Base-by-base conservation (phyloP, 2,113 vertebrate species). In the Platanista minor region DNA sequence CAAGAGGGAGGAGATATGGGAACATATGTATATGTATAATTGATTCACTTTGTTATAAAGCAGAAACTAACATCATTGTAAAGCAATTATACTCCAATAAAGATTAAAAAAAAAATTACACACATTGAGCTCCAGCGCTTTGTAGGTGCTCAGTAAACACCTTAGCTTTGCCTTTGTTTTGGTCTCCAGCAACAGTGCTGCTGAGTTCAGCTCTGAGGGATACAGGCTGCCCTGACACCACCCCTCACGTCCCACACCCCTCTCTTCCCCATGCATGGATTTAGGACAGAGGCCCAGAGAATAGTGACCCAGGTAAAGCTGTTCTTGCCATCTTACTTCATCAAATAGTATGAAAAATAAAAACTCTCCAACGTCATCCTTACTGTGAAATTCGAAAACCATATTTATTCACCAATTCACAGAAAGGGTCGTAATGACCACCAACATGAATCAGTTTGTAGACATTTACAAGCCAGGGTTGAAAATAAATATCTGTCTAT, bases 381-480 rank as follows among this genome's bases (percentile, higher is more conserved):
- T 98, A 98, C 98, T 98, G 98, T 99, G 98, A 99, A 99, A 99
- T 99, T 99, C 99, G 99, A 99, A 99, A 99, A 99, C 99, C 98
- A 99, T 99, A 99, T 99, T 99, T 99, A 99, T 99, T 99, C 99
- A 99, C 98, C 99, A 98, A 99, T 99, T 99, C 99, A 99, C 99
- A 99, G 99, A 99, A 99, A 99, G 99, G 99, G 99, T 98, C 97
- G 7, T 98, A 98, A 98, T 98, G 99, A 99, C 99, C 98, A 99
- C 99, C 98, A 97, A 99, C 99, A 99, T 98, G 80, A 98, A 97
- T 96, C 95, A 98, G 97, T 93, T 98, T 98, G 98, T 98, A 98
- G 97, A 98, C 97, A 97, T 84, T 96, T 98, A 98, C 97, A 98
- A 97, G 98, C 96, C 97, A 97, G 97, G 87, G 97, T 94, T 98